These are phyloP conservation scores for Entomyzon cyanotis DNA, from an alignment of 2,113 vertebrate species.

Conservation along the genomic window DNA sequence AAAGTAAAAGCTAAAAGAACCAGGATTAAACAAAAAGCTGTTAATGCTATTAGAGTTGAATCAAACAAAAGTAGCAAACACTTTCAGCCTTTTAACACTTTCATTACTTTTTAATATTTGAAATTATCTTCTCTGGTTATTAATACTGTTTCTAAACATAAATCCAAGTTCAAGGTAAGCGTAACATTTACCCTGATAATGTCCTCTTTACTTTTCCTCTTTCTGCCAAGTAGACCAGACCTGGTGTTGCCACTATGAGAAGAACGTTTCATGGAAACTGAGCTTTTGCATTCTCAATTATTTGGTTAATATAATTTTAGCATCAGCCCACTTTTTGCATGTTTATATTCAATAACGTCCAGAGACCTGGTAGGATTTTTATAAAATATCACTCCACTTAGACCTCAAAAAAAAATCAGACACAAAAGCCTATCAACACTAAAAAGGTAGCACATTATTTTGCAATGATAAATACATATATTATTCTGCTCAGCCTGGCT, in stretches of 20 bases:
- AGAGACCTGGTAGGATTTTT: background rate
- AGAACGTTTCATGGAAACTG: background rate
- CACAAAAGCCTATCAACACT: background rate
- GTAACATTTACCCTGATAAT: background rate
- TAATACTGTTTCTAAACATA: background rate
- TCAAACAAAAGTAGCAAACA: background rate
- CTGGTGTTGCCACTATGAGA: background rate
- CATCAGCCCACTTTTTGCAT: background rate
- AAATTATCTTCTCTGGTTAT: background rate
- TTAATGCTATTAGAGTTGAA: background rate
- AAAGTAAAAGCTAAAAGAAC: background rate
- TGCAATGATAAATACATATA: background rate
- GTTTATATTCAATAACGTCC: background rate
- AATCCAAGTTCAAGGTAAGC: background rate
- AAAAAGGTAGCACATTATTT: accelerated
- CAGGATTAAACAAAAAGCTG: background rate
- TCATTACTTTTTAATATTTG: background rate
- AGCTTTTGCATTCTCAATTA: background rate
- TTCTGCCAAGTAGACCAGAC: background rate
- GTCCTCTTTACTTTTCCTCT: background rate
- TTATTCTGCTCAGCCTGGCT: background rate
- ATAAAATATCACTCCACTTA: background rate
- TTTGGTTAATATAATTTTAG: background rate
- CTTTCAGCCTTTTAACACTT: background rate
- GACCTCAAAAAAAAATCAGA: background rate